Conservation (phyloP, 2,888 invertebrate genomes). For the Dasypolia templi region DNA sequence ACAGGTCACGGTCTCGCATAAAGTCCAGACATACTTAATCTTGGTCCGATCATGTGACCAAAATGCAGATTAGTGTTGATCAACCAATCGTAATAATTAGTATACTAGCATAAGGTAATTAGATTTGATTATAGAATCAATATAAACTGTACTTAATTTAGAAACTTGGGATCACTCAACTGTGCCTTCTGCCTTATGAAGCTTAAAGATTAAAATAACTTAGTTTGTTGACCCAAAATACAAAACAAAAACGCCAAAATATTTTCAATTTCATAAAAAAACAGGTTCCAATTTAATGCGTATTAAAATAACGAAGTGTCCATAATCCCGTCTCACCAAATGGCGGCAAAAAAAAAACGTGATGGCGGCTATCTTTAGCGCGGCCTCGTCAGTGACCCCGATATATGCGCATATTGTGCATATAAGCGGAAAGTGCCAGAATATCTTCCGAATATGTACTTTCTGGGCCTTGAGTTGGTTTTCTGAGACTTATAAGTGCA, state of each 20-base stretch:
- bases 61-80: not conserved
- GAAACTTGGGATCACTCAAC: not conserved
- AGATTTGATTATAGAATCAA: not conserved
- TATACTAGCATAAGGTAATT: not conserved
- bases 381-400: constrained; percentile 57
- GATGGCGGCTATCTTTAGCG: constrained; percentile 74
- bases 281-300: constrained; percentile 3
- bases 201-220: not conserved
- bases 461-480: not conserved
- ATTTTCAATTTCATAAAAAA: constrained; percentile 17
- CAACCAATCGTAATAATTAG: not conserved
- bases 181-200: not conserved
- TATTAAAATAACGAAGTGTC: constrained; percentile 23
- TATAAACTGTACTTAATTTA: not conserved
- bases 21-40: not conserved
- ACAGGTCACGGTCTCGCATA: not conserved
- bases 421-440: constrained; percentile 22
- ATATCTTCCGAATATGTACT: constrained; percentile 35
- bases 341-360: constrained; percentile 66
- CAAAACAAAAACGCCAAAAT: constrained; percentile 16
- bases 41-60: not conserved
- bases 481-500: not conserved
- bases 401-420: constrained; percentile 2
- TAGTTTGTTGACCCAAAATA: not conserved
- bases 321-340: constrained; percentile 6